phyloP scores from a whole-genome alignment of 1,140 invertebrate genomes.

The Cotesia glomerata region DNA sequence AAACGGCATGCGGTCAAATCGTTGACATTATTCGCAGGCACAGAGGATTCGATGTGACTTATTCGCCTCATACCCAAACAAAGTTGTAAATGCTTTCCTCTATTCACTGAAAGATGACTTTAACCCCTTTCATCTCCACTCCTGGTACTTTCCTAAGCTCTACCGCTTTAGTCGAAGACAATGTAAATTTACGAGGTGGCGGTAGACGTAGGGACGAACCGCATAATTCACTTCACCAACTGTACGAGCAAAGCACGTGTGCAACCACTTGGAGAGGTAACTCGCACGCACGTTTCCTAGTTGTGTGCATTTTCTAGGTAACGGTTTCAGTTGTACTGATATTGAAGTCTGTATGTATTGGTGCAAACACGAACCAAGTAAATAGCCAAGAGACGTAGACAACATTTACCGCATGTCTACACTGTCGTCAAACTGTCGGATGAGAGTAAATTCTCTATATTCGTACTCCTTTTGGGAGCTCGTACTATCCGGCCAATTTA shows the following conservation, averaged over 20 bases:
- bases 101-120: background rate
- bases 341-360: constrained; percentile 16
- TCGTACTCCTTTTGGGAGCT: background rate
- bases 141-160: background rate
- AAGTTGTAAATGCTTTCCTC: too few relatives aligned
- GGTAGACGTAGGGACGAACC: constrained; percentile 32
- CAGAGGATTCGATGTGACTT: too few relatives aligned
- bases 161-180: constrained; percentile 24
- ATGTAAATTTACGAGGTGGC: constrained; percentile 38
- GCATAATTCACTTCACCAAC: constrained; percentile 34
- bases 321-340: constrained; percentile 1
- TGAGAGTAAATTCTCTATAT: too few relatives aligned
- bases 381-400: constrained; percentile 19
- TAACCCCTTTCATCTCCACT: background rate
- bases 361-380: constrained; percentile 20
- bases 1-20: too few relatives aligned
- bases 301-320: background rate
- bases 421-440: background rate
- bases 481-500: constrained; percentile 29
- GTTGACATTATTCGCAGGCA: too few relatives aligned
- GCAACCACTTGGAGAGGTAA: background rate
- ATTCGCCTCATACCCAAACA: too few relatives aligned
- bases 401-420: constrained; percentile 16
- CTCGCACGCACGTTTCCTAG: background rate
- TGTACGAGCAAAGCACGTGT: constrained; percentile 1